These are phyloP conservation scores for Mus musculus DNA, from an alignment of 2,113 vertebrate genomes.

Conservation along the genomic window DNA sequence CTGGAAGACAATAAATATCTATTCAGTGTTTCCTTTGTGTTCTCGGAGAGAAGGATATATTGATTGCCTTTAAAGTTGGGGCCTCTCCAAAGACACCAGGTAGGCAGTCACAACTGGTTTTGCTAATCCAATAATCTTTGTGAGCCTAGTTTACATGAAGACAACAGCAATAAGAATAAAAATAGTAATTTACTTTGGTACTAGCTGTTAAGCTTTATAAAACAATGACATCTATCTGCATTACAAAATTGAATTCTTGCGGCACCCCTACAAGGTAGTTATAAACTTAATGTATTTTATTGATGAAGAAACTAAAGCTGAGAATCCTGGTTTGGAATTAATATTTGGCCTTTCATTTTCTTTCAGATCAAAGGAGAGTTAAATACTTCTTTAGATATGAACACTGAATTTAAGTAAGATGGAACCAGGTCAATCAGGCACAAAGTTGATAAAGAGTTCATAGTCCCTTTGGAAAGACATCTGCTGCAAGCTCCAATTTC, in stretches of 20 bases:
- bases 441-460: rapidly evolving
- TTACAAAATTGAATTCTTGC: background rate
- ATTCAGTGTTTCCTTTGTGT: background rate
- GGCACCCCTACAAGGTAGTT: background rate
- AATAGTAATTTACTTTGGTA: conserved; percentile 53
- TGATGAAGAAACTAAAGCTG: background rate
- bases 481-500: background rate
- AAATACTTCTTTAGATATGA: background rate
- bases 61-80: background rate
- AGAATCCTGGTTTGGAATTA: background rate
- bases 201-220: background rate
- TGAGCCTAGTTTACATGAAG: background rate
- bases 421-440: background rate
- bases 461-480: background rate
- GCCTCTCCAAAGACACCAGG: background rate
- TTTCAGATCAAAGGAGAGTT: background rate
- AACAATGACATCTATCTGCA: background rate
- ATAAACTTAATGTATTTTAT: background rate
- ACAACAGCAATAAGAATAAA: conserved; percentile 40
- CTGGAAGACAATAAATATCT: conserved; percentile 65
- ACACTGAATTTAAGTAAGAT: background rate
- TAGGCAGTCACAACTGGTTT: conserved; percentile 3
- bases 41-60: background rate
- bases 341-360: rapidly evolving
- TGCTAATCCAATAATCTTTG: conserved; percentile 27